Evolutionary conservation across 2,113 vertebrate species (phyloP).

Genomic region (Orycteropus afer): DNA sequence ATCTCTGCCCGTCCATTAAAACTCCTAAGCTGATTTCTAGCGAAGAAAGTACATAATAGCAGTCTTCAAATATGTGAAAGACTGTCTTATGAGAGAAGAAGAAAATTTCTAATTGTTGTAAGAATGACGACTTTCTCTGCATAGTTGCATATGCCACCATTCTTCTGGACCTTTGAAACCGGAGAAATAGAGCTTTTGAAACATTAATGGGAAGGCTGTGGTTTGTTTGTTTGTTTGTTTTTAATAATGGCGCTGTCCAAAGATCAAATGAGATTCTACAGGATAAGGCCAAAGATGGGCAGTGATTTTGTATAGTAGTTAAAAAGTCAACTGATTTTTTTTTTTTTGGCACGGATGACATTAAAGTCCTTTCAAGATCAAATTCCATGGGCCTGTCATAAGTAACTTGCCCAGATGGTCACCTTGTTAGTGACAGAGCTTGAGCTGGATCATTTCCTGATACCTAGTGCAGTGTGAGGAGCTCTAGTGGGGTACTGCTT

Average conservation of each 20-base stretch:
- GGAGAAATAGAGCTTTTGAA: neutral
- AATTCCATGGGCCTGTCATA: neutral
- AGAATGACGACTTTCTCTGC: neutral
- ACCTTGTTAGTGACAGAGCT: neutral
- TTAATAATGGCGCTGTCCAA: neutral
- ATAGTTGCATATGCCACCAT: neutral
- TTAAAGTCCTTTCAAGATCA: neutral
- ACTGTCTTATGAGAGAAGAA: neutral
- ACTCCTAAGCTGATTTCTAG: neutral
- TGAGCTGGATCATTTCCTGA: neutral
- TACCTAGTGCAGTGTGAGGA: neutral
- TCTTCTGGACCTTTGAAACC: neutral
- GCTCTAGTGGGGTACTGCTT: too few relatives aligned
- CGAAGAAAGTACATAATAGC: neutral
- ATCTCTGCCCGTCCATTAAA: neutral
- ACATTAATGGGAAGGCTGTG: neutral
- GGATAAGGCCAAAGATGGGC: slow-evolving; percentile 22
- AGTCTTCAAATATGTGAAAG: neutral
- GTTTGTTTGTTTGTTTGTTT: neutral
- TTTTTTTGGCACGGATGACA: neutral
- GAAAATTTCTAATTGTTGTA: neutral
- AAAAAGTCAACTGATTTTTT: slow-evolving; percentile 18
- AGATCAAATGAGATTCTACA: neutral
- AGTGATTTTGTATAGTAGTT: slow-evolving; percentile 22
- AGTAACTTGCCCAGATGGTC: neutral